Percentiles rank a stretch among this genome's conserved stretches.
Conservation (phyloP, 2,888 invertebrate genomes). For the Stenodema calcarata region DNA sequence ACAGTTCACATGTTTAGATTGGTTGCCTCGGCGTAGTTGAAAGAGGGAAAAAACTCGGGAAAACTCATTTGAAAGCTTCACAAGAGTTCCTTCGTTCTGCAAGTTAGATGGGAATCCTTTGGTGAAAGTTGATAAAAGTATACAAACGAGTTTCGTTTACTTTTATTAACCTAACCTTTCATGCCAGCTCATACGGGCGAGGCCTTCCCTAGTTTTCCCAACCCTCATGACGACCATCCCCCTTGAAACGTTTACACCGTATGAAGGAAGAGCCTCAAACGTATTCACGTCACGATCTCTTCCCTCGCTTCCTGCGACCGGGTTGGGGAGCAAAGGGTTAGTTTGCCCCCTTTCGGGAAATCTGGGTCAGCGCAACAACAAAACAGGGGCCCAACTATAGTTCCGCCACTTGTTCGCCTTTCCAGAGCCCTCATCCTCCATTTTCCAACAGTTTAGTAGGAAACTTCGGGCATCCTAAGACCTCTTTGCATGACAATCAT, state of each 20-base stretch:
- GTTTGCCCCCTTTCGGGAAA: constrained; percentile 6
- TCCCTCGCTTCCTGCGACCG: too few relatives aligned
- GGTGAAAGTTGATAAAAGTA: background rate
- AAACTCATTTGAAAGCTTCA: background rate
- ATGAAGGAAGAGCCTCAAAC: background rate
- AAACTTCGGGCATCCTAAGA: background rate
- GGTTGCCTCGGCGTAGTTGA: too few relatives aligned
- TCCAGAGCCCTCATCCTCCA: background rate
- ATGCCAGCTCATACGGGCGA: background rate
- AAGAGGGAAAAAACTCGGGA: background rate
- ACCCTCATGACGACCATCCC: background rate
- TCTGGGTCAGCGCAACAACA: constrained; percentile 30
- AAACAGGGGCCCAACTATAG: background rate
- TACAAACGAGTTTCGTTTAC: background rate
- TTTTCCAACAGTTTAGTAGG: constrained; percentile 20
- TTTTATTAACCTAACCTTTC: constrained; percentile 2
- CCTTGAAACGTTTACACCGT: background rate
- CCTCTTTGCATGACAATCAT: constrained; percentile 45
- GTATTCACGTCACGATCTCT: constrained; percentile 36
- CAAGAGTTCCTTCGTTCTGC: background rate
- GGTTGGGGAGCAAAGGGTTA: background rate
- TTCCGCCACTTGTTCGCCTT: constrained; percentile 35
- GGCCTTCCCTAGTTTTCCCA: background rate
- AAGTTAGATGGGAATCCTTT: background rate
- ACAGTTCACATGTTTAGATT: too few relatives aligned